Base-by-base conservation (phyloP, 2,888 invertebrate genomes). In the Cataglyphis rosenhaueri region DNA sequence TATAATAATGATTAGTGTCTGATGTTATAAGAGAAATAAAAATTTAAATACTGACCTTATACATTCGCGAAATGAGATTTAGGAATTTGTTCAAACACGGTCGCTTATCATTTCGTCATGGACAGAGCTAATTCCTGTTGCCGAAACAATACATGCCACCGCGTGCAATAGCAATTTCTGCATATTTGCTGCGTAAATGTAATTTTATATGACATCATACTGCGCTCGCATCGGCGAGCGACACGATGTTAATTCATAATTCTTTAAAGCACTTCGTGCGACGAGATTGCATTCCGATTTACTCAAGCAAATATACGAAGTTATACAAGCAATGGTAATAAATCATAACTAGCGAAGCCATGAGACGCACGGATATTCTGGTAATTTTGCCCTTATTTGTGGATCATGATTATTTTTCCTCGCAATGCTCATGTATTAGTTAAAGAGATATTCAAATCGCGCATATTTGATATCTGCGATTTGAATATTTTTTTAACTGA, bases 111-210 rank as follows among this genome's bases (percentile, higher is more conserved):
- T 76, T 66, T 55, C 29, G 15, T 66, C 29, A 68, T 29, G 55
- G 29, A 8, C 55, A 29, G 55, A 55, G 29, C 76, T 76, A 76
- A 76, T 68, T 68, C 15, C n/a, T 55, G 25, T 44, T 76, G 38
- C n/a, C 68, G 55, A 57, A 76, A 76, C 76, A 76, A 76, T 66
- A 68, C 38, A 29, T 55, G 29, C 21, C 6, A 55, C n/a, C n/a
- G 48, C 25, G 29, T 52, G 29, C 21, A 35, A 48, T 25, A 52
- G 55, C 38, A 75, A 32, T 57, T 52, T 41, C 68, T 57, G 15
- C 68, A 55, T 76, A 68, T 76, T 76, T 76, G 66, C 38, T 76
- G 68, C 66, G 76, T 66, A 66, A 66, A 76, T 76, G 76, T 76
- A 55, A 76, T 76, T 76, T 66, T 55, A 76, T 55, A 48, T 48